These are phyloP conservation scores for Drosophila ambigua DNA, from an alignment of 1,140 invertebrate genomes.

Conservation along the genomic window DNA sequence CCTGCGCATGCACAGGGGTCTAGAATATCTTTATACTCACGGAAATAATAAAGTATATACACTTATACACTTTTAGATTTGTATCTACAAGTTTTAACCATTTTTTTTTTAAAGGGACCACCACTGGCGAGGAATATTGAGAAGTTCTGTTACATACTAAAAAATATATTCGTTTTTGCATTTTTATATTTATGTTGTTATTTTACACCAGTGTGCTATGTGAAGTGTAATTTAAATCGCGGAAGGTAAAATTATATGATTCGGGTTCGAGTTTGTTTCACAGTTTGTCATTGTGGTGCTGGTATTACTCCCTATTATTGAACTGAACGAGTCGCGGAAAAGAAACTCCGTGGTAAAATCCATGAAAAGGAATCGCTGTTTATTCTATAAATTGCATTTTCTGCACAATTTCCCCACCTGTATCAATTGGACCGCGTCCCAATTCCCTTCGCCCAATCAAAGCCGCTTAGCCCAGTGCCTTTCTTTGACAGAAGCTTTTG, in stretches of 20 bases:
- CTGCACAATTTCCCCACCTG: slow-evolving; percentile 45
- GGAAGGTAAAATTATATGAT: slow-evolving; percentile 57
- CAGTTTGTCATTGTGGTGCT: slow-evolving; percentile 38
- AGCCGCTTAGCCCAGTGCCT: slow-evolving; percentile 56
- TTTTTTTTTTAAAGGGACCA: neutral
- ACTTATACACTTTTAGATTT: too few species aligned
- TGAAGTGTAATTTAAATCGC: slow-evolving; percentile 31
- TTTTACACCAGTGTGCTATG: slow-evolving; percentile 24
- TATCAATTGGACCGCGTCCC: slow-evolving; percentile 46
- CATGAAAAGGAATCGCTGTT: slow-evolving; percentile 28
- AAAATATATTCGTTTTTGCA: neutral
- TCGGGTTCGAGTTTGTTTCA: slow-evolving; percentile 13
- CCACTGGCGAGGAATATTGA: too few species aligned
- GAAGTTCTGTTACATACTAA: too few species aligned
- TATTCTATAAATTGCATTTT: slow-evolving; percentile 69
- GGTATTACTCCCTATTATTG: slow-evolving; percentile 4
- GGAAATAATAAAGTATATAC: neutral
- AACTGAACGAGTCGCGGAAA: slow-evolving; percentile 13
- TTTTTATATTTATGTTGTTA: neutral
- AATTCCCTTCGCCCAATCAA: slow-evolving; percentile 45
- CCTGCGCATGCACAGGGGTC: slow-evolving; percentile 12
- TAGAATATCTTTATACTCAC: slow-evolving; percentile 16
- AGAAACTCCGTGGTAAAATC: slow-evolving; percentile 1
- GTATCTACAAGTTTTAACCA: neutral
- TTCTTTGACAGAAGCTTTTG: neutral